Evolutionary conservation across 2,888 invertebrate genomes (phyloP), one percentile per base, ranked within the genome.

Genomic region (Sphinx pinastri): DNA sequence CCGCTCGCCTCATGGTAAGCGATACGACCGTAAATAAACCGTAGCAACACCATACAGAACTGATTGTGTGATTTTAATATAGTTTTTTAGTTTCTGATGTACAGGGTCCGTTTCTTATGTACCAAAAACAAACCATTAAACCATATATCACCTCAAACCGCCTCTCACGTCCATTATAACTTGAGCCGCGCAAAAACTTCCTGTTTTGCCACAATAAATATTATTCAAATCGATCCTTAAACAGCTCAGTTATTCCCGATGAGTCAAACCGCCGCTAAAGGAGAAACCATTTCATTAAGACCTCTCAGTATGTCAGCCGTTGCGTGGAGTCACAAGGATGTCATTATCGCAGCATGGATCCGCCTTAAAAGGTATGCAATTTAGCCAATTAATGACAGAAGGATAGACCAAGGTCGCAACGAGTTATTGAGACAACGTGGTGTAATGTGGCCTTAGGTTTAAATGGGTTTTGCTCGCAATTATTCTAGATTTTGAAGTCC

Each of bases 291-390:
- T 83, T 82, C 84, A 87, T 87, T 87, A 87, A 83, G 81, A 77
- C 71, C 84, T 78, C 83, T 87, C 82, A 81, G 83, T 87, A 87
- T 87, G 87, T 86, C 80, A 71, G 76, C 67, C 79, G 70, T 67
- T 76, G 76, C 75, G 72, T 75, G 69, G 68, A 79, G 82, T 76
- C 80, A 86, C 88, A 83, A 89, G 89, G 90, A 89, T 88, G 86
- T 89, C 89, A 88, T 92, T 91, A 91, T 81, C 77, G 75, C 80
- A 74, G 80, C 81, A 77, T 78, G 82, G 81, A 73, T 78, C 74
- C 79, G 72, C 92, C 92, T 80, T 91, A 92, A 84, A 92, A 82
- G 92, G 93, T 67, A 73, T 73, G 90, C 87, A 87, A 91, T 92
- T 93, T 89, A 92, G 84, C 85, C 88, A 87, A 88, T 88, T 89